These are phyloP conservation scores for Acropora yongei DNA, from an alignment of 64 coral and sea anemone species.

Conservation along the genomic window DNA sequence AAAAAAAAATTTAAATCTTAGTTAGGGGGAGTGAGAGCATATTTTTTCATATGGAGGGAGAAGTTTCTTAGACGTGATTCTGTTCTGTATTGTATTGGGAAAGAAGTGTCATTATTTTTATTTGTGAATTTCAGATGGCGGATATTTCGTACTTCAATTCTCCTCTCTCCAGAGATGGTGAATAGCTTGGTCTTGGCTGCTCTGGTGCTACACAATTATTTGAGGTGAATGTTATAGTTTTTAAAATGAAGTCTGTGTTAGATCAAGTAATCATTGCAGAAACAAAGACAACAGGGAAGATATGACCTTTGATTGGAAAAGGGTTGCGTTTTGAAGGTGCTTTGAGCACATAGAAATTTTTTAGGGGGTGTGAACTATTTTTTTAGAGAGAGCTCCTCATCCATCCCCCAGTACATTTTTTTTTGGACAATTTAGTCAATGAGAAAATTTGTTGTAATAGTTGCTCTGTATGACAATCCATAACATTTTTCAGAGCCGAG, in stretches of 20 bases:
- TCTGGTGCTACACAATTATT: conserved; percentile 63
- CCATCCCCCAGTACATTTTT: conserved; percentile 8
- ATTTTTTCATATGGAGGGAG: no score
- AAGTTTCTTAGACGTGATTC: no score
- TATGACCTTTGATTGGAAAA: conserved; percentile 23
- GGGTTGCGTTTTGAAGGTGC: neutral
- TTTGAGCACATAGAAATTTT: neutral
- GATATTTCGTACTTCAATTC: conserved; percentile 41
- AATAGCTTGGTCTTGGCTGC: conserved; percentile 59
- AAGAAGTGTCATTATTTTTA: conserved; percentile 47
- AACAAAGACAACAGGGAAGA: neutral
- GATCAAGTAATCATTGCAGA: conserved; percentile 19
- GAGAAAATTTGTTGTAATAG: neutral
- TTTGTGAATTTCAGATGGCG: conserved; percentile 41
- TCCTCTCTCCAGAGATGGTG: conserved; percentile 51
- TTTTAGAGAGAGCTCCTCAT: neutral
- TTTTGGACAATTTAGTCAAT: neutral
- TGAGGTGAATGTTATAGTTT: conserved; percentile 27
- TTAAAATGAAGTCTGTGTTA: neutral
- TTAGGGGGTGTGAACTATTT: neutral
- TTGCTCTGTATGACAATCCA: conserved; percentile 22
- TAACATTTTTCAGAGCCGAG: conserved; percentile 36
- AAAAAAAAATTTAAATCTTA: no score
- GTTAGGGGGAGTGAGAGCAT: no score
- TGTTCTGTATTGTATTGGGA: no score